Base-by-base conservation (phyloP, 2,888 invertebrate genomes). In the Drosophila sordidula region DNA sequence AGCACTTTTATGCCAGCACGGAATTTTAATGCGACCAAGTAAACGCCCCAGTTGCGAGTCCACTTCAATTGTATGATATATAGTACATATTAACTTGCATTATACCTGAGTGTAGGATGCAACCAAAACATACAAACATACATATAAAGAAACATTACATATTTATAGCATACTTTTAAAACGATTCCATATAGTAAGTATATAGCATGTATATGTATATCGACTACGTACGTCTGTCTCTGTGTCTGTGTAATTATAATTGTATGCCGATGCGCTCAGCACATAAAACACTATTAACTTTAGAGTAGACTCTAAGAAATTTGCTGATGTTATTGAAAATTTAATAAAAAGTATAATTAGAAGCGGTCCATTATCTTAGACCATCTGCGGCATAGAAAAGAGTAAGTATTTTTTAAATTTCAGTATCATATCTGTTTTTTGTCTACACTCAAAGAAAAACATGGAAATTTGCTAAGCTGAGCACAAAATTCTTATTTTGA, bases 321-420 rank as follows among this genome's bases (percentile, higher is more conserved):
- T 85, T 70, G 89, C 85, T 89, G 85, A 85, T 85, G 85, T 85
- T 85, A 89, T 85, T 82, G 71, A 89, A 87, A 87, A 82, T 59
- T 78, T 65, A 79, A 75, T 79, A 79, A 79, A 75, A 63, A 56
- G 36, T 75, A 75, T 66, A 75, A 75, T 64, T 75, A 79, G 70
- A 75, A 65, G 44, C 0, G 2, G 2, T 22, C 22, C 22, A 3
- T 22, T 22, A 22, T 22, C 2, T 22, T 2, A 1, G 26, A 26
- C 5, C 26, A 26, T 0, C 3, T 3, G 29, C 2, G 29, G 26
- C 26, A 29, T 6, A 0, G 8, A 29, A 12, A 12, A 4, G 12
- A 12, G 34, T 34, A 12, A 34, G 34, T 12, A 12, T 12, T 0
- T 2, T 12, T 34, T 34, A 34, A 11, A 29, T 29, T 8, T 5